A percentile compares a stretch with the other conserved stretches of the same genome.
Evolutionary conservation across 2,888 invertebrate species (phyloP).

Genomic region (Drosophila ezoana): DNA sequence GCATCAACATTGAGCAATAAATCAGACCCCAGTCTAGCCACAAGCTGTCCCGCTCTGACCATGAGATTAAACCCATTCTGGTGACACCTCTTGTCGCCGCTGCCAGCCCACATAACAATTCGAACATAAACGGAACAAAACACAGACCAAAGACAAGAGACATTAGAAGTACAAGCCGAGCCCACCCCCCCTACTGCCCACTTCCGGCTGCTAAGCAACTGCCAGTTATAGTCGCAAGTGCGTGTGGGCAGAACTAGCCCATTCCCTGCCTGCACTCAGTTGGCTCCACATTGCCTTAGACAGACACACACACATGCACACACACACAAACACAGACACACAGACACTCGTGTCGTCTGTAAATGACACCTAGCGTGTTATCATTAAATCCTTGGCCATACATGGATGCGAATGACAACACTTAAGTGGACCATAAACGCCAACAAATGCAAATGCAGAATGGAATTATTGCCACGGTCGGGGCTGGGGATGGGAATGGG

Average conservation of each 20-base stretch:
- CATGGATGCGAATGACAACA: slow-evolving; percentile 64
- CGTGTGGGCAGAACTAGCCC: slow-evolving; percentile 23
- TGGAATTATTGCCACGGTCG: slow-evolving; percentile 61
- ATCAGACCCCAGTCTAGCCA: slow-evolving; percentile 43
- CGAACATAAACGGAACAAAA: slow-evolving; percentile 8
- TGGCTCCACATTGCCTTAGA: slow-evolving; percentile 1
- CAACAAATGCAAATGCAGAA: slow-evolving; percentile 75
- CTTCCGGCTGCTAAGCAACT: slow-evolving; percentile 35
- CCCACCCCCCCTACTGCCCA: neutral
- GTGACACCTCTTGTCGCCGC: neutral
- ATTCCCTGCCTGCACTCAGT: neutral
- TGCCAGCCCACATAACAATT: slow-evolving; percentile 3
- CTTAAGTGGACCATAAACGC: slow-evolving; percentile 78
- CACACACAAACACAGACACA: neutral
- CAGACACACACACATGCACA: neutral
- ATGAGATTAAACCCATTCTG: slow-evolving; percentile 21
- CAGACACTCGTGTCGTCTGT: slow-evolving; percentile 47
- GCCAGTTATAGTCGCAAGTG: slow-evolving; percentile 50
- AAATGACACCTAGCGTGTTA: slow-evolving; percentile 70
- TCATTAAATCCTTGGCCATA: slow-evolving; percentile 63
- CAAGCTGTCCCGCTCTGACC: slow-evolving; percentile 29
- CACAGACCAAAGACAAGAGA: slow-evolving; percentile 21
- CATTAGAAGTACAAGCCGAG: slow-evolving; percentile 38
- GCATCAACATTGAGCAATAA: slow-evolving; percentile 34
- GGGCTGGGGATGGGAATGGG: neutral